Conservation (phyloP, 2,113 vertebrate genomes). For the Drymodes brunneopygia region DNA sequence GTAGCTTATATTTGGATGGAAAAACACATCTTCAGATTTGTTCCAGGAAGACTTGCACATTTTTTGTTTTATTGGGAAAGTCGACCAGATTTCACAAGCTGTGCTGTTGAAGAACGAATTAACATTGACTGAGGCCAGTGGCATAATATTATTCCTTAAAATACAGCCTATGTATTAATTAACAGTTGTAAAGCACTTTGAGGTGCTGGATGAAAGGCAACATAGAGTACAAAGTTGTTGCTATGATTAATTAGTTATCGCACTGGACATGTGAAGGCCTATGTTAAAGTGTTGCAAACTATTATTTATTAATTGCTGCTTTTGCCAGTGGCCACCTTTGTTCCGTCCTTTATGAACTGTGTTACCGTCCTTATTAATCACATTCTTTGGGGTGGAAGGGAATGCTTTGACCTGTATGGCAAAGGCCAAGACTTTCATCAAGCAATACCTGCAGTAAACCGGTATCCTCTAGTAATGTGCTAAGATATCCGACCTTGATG, state of each 20-base stretch:
- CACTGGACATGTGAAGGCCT: not conserved
- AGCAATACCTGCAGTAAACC: not conserved
- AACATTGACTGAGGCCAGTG: not conserved
- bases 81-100: not conserved
- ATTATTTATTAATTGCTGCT: constrained; percentile 50
- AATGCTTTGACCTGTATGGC: not conserved
- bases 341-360: not conserved
- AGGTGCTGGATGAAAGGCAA: constrained; percentile 40
- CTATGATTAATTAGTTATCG: constrained; percentile 55
- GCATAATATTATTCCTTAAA: constrained; percentile 34
- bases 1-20: not conserved
- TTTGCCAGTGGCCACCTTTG: not conserved
- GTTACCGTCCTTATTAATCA: not conserved
- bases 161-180: constrained; percentile 32
- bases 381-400: not conserved
- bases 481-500: not conserved
- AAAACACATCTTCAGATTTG: not conserved
- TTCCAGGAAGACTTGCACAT: constrained; percentile 21
- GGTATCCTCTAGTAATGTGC: not conserved
- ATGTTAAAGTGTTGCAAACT: not conserved
- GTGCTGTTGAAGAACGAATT: constrained; percentile 14
- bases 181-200: constrained; percentile 35
- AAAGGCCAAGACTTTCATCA: not conserved
- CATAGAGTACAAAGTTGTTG: not conserved
- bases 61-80: constrained; percentile 17